Conservation (phyloP, 1,140 invertebrate genomes). For the Calosoma granatense region DNA sequence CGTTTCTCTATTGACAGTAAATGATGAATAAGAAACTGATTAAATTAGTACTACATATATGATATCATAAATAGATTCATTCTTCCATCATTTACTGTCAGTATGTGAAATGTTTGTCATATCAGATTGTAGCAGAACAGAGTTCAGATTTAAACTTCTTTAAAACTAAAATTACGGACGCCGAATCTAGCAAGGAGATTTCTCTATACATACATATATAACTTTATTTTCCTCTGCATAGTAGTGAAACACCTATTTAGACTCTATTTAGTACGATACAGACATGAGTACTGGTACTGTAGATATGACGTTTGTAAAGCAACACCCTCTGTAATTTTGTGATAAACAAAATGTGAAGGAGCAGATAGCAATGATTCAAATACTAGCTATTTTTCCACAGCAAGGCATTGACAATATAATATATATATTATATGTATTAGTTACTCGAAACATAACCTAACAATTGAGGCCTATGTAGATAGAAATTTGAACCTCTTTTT, state of each 20-base stretch:
- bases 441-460: neutral
- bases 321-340: neutral
- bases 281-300: neutral
- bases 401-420: constrained; percentile 8
- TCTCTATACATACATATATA: no score
- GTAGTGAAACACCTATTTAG: no score
- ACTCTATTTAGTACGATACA: no score
- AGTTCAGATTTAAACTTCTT: no score
- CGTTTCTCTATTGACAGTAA: neutral
- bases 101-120: no score
- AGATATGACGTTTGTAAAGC: neutral
- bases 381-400: constrained; percentile 7
- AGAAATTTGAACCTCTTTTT: neutral
- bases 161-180: no score
- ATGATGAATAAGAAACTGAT: neutral
- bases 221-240: neutral
- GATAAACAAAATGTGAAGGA: neutral
- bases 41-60: neutral
- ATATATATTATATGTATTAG: constrained; percentile 2
- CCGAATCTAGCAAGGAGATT: no score
- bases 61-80: no score
- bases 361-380: constrained; percentile 3
- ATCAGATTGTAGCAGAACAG: no score
- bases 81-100: no score
- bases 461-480: neutral